phyloP scores from a whole-genome alignment of 1,140 invertebrate species.

The Zophobas morio region DNA sequence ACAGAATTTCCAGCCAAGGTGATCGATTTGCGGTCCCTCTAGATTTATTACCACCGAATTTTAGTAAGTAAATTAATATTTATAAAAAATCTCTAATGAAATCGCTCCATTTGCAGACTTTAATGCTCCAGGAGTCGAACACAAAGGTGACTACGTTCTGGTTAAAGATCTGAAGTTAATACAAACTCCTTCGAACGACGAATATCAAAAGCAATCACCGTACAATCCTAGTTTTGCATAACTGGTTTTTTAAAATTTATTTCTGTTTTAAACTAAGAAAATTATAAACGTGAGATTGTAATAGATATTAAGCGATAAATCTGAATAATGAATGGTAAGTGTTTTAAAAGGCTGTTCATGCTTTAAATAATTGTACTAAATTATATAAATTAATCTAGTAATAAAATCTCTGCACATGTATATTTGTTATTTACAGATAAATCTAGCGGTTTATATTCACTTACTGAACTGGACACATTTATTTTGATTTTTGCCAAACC shows the following conservation, averaged over 20 bases:
- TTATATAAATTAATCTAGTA: too few relatives aligned
- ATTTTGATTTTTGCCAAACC: too few relatives aligned
- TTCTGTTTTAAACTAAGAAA: background rate
- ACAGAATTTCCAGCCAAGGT: conserved; percentile 24
- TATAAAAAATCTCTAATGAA: background rate
- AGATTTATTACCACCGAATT: conserved; percentile 13
- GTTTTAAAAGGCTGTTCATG: too few relatives aligned
- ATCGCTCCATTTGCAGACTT: conserved; percentile 1
- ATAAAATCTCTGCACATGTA: too few relatives aligned
- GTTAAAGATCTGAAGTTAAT: conserved; percentile 31
- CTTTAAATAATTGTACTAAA: too few relatives aligned
- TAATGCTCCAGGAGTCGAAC: conserved; percentile 2
- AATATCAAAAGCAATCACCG: conserved; percentile 29
- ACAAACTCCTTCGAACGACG: background rate
- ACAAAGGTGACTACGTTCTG: conserved; percentile 17
- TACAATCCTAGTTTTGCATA: conserved; percentile 16
- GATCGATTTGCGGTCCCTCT: conserved; percentile 9
- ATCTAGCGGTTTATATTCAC: too few relatives aligned
- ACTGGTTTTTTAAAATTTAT: conserved; percentile 4
- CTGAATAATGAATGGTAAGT: too few relatives aligned
- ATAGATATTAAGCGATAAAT: too few relatives aligned
- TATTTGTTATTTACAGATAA: too few relatives aligned
- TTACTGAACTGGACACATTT: too few relatives aligned
- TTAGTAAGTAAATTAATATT: background rate
- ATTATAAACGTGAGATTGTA: too few relatives aligned